Conservation (phyloP, 2,888 invertebrate species). For the Euproctis similis region DNA sequence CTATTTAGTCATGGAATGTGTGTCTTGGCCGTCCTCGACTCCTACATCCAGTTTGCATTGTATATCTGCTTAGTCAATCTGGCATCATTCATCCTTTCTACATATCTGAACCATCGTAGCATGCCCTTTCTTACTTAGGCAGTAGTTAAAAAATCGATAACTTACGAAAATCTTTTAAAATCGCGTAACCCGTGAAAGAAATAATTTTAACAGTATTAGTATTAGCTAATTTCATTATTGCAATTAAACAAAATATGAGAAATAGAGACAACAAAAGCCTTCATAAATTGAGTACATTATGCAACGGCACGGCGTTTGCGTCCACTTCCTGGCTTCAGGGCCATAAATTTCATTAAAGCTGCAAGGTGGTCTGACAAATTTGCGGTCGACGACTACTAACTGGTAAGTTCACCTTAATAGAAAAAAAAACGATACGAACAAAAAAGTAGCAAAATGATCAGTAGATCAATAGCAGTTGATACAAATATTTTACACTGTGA, state of each 20-base stretch:
- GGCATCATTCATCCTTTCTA: no score
- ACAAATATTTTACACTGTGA: slow-evolving; percentile 27
- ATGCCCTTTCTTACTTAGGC: no score
- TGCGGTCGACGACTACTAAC: slow-evolving; percentile 58
- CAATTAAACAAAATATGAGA: slow-evolving; percentile 47
- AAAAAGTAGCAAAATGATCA: slow-evolving; percentile 16
- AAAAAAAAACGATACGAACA: slow-evolving; percentile 24
- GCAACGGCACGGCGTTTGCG: slow-evolving; percentile 67
- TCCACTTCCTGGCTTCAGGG: slow-evolving; percentile 63
- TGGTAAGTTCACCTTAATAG: slow-evolving; percentile 41
- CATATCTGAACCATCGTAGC: no score
- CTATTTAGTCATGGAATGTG: no score
- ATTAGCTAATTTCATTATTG: no score
- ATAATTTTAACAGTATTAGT: no score
- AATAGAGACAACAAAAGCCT: slow-evolving; percentile 58
- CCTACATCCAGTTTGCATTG: no score
- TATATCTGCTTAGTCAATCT: no score
- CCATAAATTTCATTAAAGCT: slow-evolving; percentile 69
- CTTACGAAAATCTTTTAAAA: no score
- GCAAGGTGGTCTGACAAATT: slow-evolving; percentile 76
- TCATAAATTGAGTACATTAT: slow-evolving; percentile 70
- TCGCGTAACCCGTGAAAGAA: no score
- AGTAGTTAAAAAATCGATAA: no score
- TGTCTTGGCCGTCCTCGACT: no score
- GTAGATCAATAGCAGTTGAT: slow-evolving; percentile 14